Percentiles rank a stretch among this genome's conserved stretches.
Evolutionary conservation across 2,797 vertebrate genomes (phyloP).

Genomic region (Takifugu ocellatus): DNA sequence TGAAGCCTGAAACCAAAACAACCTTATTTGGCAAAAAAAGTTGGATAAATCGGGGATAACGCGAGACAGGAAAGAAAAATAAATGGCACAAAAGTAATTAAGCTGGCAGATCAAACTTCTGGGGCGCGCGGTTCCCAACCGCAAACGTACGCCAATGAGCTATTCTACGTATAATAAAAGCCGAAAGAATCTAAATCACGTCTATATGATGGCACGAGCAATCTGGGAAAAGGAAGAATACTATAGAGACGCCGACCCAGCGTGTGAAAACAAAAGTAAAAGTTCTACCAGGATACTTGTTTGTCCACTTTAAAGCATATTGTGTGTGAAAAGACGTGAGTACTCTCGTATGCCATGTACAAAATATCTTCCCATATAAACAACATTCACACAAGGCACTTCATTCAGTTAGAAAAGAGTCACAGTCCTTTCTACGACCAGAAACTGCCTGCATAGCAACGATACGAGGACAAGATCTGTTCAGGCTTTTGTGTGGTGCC

Average conservation of each 20-base stretch:
- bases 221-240: conserved; percentile 46
- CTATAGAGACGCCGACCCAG: conserved; percentile 65
- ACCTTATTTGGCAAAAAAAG: conserved; percentile 64
- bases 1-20: conserved; percentile 38
- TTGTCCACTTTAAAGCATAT: conserved; percentile 85
- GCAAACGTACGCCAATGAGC: conserved; percentile 65
- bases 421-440: conserved; percentile 83
- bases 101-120: conserved; percentile 44
- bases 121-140: conserved; percentile 49
- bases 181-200: conserved; percentile 61
- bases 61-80: conserved; percentile 16
- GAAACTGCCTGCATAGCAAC: conserved; percentile 87
- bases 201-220: conserved; percentile 73
- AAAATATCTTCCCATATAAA: conserved; percentile 91
- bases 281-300: conserved; percentile 75
- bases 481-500: conserved; percentile 61
- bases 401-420: conserved; percentile 89
- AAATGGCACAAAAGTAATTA: conserved; percentile 64
- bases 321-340: conserved; percentile 83
- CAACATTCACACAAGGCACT: conserved; percentile 98
- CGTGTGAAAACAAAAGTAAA: conserved; percentile 68
- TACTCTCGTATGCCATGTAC: conserved; percentile 86
- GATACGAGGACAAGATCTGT: conserved; percentile 68
- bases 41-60: conserved; percentile 7
- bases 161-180: conserved; percentile 65